phyloP scores from a whole-genome alignment of 2,888 invertebrate species.

The Agapostemon virescens region DNA sequence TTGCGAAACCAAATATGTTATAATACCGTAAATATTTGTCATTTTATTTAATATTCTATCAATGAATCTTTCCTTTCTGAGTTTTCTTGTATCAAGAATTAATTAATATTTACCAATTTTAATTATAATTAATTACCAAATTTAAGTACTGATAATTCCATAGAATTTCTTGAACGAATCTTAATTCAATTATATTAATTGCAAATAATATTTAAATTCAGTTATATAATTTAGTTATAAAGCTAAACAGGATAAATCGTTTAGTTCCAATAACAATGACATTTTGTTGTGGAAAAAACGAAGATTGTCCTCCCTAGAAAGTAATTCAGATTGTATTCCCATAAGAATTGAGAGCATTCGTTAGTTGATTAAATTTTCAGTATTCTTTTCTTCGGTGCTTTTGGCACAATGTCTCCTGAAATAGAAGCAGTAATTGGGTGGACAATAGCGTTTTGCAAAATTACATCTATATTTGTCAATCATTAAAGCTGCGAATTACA shows the following conservation, averaged over 20 bases:
- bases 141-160: too few relatives aligned
- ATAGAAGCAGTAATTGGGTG: neutral
- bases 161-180: neutral
- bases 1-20: neutral
- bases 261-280: neutral
- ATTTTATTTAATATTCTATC: neutral
- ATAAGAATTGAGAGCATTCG: neutral
- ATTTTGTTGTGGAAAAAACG: neutral
- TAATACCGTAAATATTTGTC: neutral
- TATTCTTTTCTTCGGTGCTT: neutral
- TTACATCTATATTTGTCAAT: neutral
- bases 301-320: too few relatives aligned
- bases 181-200: neutral
- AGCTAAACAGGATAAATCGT: too few relatives aligned
- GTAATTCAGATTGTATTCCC: too few relatives aligned
- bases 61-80: neutral
- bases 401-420: neutral
- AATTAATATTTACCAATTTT: too few relatives aligned
- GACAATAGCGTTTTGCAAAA: neutral
- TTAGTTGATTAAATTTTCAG: neutral
- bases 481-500: neutral
- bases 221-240: too few relatives aligned
- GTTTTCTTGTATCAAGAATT: too few relatives aligned
- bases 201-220: too few relatives aligned
- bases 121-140: too few relatives aligned